Evolutionary conservation across 1,140 invertebrate species (phyloP).

Genomic region (Drosophila navojoa): DNA sequence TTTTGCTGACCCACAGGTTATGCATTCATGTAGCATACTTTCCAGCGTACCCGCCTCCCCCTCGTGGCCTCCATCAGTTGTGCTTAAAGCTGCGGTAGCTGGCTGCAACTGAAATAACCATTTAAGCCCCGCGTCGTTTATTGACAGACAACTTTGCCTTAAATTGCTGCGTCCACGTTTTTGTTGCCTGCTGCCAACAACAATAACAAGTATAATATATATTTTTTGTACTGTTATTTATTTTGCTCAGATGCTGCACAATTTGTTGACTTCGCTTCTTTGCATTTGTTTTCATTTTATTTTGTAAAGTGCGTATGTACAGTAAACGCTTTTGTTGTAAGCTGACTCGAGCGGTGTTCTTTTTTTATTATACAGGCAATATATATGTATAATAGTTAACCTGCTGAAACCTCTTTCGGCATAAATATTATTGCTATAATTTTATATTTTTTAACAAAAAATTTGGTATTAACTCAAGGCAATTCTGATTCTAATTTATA

Average conservation of each 20-base stretch:
- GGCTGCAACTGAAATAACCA: constrained; percentile 28
- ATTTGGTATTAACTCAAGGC: too few species aligned
- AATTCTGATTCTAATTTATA: too few species aligned
- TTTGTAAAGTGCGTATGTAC: neutral
- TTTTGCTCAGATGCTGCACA: constrained; percentile 74
- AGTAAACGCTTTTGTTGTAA: neutral
- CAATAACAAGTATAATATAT: neutral
- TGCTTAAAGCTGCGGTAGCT: constrained; percentile 8
- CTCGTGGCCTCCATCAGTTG: constrained; percentile 16
- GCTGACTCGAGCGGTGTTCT: neutral
- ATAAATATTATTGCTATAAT: too few species aligned
- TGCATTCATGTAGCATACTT: constrained; percentile 66
- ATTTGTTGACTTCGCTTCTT: constrained; percentile 53
- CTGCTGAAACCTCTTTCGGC: too few species aligned
- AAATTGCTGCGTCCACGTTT: constrained; percentile 49
- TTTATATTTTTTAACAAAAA: too few species aligned
- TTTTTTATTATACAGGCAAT: too few species aligned
- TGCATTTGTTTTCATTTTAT: constrained; percentile 6
- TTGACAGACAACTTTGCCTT: constrained; percentile 56
- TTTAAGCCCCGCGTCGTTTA: constrained; percentile 47
- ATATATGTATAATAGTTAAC: too few species aligned
- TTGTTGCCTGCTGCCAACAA: constrained; percentile 9
- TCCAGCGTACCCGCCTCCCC: constrained; percentile 8
- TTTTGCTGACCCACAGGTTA: constrained; percentile 51
- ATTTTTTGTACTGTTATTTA: constrained; percentile 56